Conservation (phyloP, 2,113 vertebrate genomes). For the Centropus unirufus region DNA sequence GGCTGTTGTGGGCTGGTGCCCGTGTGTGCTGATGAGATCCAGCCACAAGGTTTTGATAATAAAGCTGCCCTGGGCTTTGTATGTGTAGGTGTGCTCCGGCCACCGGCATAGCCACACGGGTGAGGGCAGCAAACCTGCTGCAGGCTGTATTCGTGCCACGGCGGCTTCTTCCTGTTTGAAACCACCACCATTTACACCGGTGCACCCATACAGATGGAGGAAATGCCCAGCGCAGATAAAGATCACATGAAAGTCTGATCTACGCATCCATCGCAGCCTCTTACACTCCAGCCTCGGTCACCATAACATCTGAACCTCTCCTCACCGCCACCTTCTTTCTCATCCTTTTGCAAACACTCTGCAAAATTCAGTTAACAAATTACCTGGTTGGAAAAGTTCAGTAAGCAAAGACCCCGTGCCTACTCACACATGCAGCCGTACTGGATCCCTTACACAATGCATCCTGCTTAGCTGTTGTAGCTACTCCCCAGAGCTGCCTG, state of each 20-base stretch:
- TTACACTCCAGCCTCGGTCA: background rate
- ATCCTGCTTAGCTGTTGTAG: background rate
- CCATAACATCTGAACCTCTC: background rate
- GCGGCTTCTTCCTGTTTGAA: background rate
- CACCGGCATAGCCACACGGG: background rate
- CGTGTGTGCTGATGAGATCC: background rate
- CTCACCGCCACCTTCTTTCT: background rate
- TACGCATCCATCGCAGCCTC: background rate
- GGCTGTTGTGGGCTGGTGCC: background rate
- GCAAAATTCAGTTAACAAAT: background rate
- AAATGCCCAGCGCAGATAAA: background rate
- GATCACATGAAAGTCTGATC: background rate
- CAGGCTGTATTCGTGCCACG: background rate
- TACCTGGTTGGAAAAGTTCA: background rate
- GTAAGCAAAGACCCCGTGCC: background rate
- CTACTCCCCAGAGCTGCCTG: background rate
- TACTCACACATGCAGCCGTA: rapidly evolving
- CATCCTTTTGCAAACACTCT: background rate
- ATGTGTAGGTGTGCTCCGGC: background rate
- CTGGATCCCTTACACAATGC: background rate
- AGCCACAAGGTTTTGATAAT: background rate
- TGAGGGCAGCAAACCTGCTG: background rate
- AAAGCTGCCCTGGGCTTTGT: background rate
- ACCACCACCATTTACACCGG: background rate
- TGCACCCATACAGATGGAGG: background rate